Evolutionary conservation across 2,113 vertebrate genomes (phyloP).

Genomic region (Paralichthys olivaceus): DNA sequence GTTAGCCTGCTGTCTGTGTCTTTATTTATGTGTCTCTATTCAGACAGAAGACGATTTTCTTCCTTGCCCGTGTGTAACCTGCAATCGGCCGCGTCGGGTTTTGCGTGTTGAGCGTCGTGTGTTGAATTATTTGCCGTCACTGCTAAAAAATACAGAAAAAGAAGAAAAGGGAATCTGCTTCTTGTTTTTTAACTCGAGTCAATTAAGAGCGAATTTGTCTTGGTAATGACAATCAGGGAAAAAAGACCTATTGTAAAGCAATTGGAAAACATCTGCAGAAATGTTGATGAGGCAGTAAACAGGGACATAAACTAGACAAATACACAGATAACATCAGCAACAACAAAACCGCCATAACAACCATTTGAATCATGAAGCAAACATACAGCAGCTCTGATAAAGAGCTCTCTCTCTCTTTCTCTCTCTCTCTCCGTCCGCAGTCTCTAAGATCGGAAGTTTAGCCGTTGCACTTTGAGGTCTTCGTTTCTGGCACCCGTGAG

Average conservation of each 20-base stretch:
- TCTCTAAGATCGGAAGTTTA: background rate
- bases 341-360: constrained; percentile 9
- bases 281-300: constrained; percentile 21
- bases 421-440: background rate
- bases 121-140: constrained; percentile 23
- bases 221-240: background rate
- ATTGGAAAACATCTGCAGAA: background rate
- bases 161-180: constrained; percentile 1
- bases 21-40: constrained; percentile 38
- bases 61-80: background rate
- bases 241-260: background rate
- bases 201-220: background rate
- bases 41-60: constrained; percentile 7
- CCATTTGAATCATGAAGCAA: constrained; percentile 15
- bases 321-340: constrained; percentile 26
- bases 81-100: background rate
- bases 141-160: background rate
- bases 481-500: no score
- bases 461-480: background rate
- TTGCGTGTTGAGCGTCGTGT: constrained; percentile 4
- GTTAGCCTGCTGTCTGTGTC: constrained; percentile 21
- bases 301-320: constrained; percentile 13
- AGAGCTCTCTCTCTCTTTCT: background rate
- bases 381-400: constrained; percentile 14
- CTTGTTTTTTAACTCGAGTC: background rate